Conservation (phyloP, 2,797 vertebrate genomes). For the Oceanodroma leucorhoa region DNA sequence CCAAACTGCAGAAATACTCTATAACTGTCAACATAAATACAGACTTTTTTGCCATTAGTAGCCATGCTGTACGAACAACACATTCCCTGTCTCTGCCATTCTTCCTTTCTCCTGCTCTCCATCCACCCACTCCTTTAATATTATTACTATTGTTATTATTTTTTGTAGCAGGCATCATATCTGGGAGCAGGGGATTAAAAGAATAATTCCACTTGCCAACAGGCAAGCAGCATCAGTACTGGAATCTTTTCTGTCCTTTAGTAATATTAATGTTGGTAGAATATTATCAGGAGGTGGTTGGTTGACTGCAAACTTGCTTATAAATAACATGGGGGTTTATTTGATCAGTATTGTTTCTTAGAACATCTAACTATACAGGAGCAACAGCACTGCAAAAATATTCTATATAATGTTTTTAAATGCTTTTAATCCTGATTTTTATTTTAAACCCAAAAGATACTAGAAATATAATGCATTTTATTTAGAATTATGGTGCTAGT, state of each 20-base stretch:
- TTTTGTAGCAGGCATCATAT: background rate
- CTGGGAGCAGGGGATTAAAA: conserved; percentile 36
- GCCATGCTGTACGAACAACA: background rate
- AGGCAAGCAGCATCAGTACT: background rate
- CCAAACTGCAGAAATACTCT: background rate
- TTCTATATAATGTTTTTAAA: conserved; percentile 35
- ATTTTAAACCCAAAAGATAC: conserved; percentile 36
- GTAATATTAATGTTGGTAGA: conserved; percentile 16
- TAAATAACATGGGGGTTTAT: background rate
- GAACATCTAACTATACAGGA: conserved; percentile 5
- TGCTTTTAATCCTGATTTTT: conserved; percentile 62
- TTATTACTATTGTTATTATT: background rate
- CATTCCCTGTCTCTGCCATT: background rate
- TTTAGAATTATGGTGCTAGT: conserved; percentile 76
- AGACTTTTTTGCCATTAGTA: background rate
- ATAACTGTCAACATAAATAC: conserved; percentile 1
- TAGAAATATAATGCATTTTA: conserved; percentile 69
- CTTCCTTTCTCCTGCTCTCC: background rate
- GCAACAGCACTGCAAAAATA: conserved; percentile 27
- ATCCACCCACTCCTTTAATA: background rate
- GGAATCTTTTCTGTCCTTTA: background rate
- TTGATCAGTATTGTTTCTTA: background rate
- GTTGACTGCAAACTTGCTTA: background rate
- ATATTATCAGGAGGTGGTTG: conserved; percentile 1
- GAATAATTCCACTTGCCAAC: conserved; percentile 28